Evolutionary conservation across 2,888 invertebrate species (phyloP), one percentile per base, ranked within the genome.

Genomic region (Drosophila testacea): DNA sequence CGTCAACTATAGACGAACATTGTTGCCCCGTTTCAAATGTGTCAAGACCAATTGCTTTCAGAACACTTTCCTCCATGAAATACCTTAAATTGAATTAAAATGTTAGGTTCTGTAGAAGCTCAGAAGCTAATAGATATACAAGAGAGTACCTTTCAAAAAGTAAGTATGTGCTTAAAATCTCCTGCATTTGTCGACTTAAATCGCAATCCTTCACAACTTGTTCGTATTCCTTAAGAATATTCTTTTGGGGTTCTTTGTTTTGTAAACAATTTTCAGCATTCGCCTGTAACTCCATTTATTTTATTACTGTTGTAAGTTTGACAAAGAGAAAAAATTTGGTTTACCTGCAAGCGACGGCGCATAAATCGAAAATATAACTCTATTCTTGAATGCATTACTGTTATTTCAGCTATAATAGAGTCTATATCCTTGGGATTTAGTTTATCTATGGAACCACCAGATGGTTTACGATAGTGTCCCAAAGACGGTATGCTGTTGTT

Each of bases 1-100:
- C 99, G 92, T 99, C 99, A 0, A 99, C 97, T 94, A 99, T 96
- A 79, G 97, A 98, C 3, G 98, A 98, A 1, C 96, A 96, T 77
- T 95, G 94, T 66, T 95, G 95, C 4, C 95, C 95, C n/a, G 94
- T 93, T 79, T 96, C 96, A 30, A 95, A 93, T 0, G 94, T 93
- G 87, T 98, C 97, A 94, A 98, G 94, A 64, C 95, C 94, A 55
- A 98, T 94, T 1, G 98, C 99, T 93, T 99, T 99, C 50, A 95
- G 94, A 0, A 99, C 96, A 88, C 98, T 98, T 92, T 99, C 98
- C 79, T 97, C 96, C 94, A 99, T 95, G 92, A 98, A 99, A 92
- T 96, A 99, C 90, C 94, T 94, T n/a, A 44, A 5, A 30, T 38
- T 6, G 1, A 2, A 27, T 16, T 6, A n/a, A n/a, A 47, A 0